A percentile compares a stretch with the other conserved stretches of the same genome.
Evolutionary conservation across 2,797 vertebrate genomes (phyloP).

Genomic region (Okamejei kenojei): DNA sequence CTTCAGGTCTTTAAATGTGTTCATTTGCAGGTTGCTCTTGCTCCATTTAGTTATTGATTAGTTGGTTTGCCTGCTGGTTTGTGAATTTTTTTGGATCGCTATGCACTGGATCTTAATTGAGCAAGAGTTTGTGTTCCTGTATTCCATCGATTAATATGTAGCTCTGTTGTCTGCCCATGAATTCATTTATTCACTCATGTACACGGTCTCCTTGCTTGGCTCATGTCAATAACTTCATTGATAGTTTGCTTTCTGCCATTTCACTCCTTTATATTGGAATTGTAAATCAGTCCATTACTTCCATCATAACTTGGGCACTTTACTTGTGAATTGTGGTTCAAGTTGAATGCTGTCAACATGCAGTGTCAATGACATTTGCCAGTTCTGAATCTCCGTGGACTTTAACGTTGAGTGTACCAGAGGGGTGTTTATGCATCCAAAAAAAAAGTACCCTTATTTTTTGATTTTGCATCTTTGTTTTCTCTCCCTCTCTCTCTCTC

Average conservation of each 20-base stretch:
- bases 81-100: background rate
- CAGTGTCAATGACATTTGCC: background rate
- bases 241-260: background rate
- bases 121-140: background rate
- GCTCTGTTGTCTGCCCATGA: background rate
- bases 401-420: background rate
- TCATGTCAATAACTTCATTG: background rate
- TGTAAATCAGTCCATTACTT: background rate
- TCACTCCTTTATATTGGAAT: background rate
- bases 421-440: too few species aligned
- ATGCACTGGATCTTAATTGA: background rate
- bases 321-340: background rate
- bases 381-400: background rate
- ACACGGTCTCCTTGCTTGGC: background rate
- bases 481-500: too few species aligned
- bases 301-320: background rate
- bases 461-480: too few species aligned
- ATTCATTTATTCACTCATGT: background rate
- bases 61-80: background rate
- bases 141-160: background rate
- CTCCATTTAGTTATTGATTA: slow-evolving; percentile 16
- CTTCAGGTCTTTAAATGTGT: background rate
- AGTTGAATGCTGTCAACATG: background rate
- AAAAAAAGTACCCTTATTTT: too few species aligned
- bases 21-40: background rate